A percentile compares a stretch with the other conserved stretches of the same genome.
phyloP scores from a whole-genome alignment of 1,140 invertebrate species.

The Bombus ignitus region DNA sequence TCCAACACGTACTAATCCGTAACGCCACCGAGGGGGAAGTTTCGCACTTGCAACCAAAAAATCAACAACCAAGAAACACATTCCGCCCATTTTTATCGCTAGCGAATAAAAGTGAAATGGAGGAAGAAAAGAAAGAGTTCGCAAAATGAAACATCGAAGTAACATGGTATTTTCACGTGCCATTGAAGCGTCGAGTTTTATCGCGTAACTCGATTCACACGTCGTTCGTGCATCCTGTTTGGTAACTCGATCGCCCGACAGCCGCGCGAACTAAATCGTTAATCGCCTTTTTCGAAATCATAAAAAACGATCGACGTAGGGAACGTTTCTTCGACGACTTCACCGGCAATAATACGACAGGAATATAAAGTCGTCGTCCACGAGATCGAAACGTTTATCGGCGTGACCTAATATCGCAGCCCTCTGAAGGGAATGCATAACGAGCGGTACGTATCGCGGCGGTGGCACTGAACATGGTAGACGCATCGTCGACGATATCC shows the following conservation, averaged over 20 bases:
- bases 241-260: neutral
- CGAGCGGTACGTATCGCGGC: conserved; percentile 32
- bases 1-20: neutral
- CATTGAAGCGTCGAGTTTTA: neutral
- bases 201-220: neutral
- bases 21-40: neutral
- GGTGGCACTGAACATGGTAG: conserved; percentile 37
- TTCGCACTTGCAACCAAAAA: neutral
- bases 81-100: neutral
- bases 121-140: neutral
- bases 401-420: conserved; percentile 23
- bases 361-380: neutral
- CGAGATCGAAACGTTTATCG: conserved; percentile 29
- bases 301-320: neutral
- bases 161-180: neutral
- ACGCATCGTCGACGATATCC: conserved; percentile 33
- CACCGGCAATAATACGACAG: neutral
- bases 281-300: neutral
- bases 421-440: conserved; percentile 13
- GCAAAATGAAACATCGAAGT: neutral
- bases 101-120: neutral
- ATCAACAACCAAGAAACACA: neutral
- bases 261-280: neutral
- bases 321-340: neutral
- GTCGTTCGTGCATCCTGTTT: neutral